Conservation (phyloP, 2,797 vertebrate genomes). For the Lutjanus argentimaculatus region DNA sequence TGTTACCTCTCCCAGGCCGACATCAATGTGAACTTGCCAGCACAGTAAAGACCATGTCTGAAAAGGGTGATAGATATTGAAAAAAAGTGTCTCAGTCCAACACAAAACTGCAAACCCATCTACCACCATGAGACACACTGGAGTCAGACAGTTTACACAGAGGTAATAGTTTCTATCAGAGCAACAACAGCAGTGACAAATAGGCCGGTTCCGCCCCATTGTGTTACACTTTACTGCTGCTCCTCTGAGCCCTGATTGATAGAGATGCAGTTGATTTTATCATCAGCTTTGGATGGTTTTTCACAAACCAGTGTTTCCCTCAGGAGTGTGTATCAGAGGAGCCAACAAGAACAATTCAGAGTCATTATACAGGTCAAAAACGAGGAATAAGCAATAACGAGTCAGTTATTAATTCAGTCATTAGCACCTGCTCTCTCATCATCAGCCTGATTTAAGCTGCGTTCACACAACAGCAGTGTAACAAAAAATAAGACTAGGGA, state of each 20-base stretch:
- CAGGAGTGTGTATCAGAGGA: conserved; percentile 2
- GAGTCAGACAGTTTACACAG: conserved; percentile 43
- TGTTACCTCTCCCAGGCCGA: too few species aligned
- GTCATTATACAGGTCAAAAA: background rate
- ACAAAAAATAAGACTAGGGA: too few species aligned
- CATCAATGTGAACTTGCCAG: background rate
- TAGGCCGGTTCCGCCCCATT: conserved; percentile 72
- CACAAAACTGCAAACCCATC: conserved; percentile 4
- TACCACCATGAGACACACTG: background rate
- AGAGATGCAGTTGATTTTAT: conserved; percentile 35
- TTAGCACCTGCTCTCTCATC: too few species aligned
- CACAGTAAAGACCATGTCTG: background rate
- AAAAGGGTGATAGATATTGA: background rate
- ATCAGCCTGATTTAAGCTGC: too few species aligned
- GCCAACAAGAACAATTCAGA: conserved; percentile 7
- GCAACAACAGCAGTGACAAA: conserved; percentile 65
- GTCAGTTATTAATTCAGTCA: too few species aligned
- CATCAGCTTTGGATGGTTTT: conserved; percentile 31
- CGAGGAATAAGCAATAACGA: background rate
- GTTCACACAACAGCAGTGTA: too few species aligned
- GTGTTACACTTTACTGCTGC: conserved; percentile 62
- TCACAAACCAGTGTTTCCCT: conserved; percentile 19
- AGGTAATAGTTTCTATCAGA: conserved; percentile 60
- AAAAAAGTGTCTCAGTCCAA: background rate
- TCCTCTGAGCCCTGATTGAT: conserved; percentile 56